A percentile compares a stretch with the other conserved stretches of the same genome.
Evolutionary conservation across 2,888 invertebrate species (phyloP).

Genomic region (Microchrysa polita): DNA sequence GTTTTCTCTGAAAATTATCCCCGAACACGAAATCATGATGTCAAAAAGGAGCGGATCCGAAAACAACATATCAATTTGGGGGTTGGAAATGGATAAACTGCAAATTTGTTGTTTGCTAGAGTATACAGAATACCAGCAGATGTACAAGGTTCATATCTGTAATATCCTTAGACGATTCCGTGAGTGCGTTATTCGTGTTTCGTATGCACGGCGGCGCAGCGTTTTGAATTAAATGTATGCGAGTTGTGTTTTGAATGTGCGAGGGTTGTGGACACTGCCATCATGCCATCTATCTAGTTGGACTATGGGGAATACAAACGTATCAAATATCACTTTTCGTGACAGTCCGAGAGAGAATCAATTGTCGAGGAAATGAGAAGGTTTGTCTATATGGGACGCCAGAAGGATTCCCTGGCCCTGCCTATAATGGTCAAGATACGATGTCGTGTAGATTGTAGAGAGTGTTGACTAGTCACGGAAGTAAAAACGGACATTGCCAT

Average conservation of each 20-base stretch:
- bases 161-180: too few species aligned
- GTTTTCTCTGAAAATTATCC: slow-evolving; percentile 29
- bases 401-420: too few species aligned
- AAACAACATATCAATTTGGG: slow-evolving; percentile 21
- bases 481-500: too few species aligned
- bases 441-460: too few species aligned
- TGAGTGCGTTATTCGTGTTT: too few species aligned
- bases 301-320: slow-evolving; percentile 38
- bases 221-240: neutral
- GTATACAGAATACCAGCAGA: too few species aligned
- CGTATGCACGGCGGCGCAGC: neutral
- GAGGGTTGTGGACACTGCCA: slow-evolving; percentile 26
- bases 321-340: slow-evolving; percentile 44
- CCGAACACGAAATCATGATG: slow-evolving; percentile 23
- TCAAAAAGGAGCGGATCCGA: neutral
- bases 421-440: too few species aligned
- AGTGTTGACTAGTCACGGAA: too few species aligned
- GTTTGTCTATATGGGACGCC: neutral
- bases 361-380: slow-evolving; percentile 20
- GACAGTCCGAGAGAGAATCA: slow-evolving; percentile 35
- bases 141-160: too few species aligned
- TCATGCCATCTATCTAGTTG: neutral
- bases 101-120: neutral
- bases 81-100: neutral
- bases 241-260: too few species aligned